A percentile compares a stretch with the other conserved stretches of the same genome.
Conservation (phyloP, 2,113 vertebrate species). For the Cepphus grylle region DNA sequence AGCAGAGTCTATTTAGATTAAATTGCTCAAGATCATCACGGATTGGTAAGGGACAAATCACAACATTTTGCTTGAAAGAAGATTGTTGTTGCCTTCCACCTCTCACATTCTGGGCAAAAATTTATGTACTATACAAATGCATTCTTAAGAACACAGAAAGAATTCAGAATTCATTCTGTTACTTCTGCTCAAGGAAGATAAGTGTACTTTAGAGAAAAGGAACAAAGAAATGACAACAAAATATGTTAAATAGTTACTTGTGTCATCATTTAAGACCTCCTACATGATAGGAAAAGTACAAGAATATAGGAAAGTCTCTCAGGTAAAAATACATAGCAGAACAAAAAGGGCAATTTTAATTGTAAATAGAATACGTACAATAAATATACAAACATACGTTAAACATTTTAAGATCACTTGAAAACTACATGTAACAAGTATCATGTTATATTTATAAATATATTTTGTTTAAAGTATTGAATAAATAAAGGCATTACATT, state of each 20-base stretch:
- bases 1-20: slow-evolving; percentile 67
- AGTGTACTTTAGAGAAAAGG: not conserved
- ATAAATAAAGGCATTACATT: not conserved
- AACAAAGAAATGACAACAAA: not conserved
- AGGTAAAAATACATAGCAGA: not conserved
- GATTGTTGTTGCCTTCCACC: slow-evolving; percentile 6
- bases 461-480: not conserved
- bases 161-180: slow-evolving; percentile 7
- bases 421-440: not conserved
- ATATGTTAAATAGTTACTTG: not conserved
- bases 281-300: not conserved
- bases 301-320: not conserved
- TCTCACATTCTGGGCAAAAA: not conserved
- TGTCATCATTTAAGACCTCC: not conserved
- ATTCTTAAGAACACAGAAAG: not conserved
- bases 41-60: slow-evolving; percentile 61
- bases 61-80: slow-evolving; percentile 60
- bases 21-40: slow-evolving; percentile 60
- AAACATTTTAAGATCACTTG: not conserved
- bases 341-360: not conserved
- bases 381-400: not conserved
- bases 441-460: not conserved
- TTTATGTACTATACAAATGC: not conserved
- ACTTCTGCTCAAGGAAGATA: not conserved
- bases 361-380: not conserved